Evolutionary conservation across 2,113 vertebrate species (phyloP).

Genomic region (Cyphomyrus discorhynchus): DNA sequence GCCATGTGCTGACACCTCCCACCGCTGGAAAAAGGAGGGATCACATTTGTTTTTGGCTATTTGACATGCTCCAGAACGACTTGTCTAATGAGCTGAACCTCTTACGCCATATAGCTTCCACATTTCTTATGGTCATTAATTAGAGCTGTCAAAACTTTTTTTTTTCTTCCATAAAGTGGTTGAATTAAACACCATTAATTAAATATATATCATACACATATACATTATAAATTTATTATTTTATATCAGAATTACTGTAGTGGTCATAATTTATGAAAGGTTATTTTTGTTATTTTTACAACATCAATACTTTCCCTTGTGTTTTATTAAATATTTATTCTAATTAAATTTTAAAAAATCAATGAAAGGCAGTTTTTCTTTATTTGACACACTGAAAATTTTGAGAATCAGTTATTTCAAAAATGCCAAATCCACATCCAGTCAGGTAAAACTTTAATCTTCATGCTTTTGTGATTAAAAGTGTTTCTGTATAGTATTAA

Average conservation of each 20-base stretch:
- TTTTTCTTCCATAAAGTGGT: slow-evolving; percentile 62
- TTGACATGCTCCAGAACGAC: slow-evolving; percentile 59
- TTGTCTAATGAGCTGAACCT: slow-evolving; percentile 63
- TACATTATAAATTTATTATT: background rate
- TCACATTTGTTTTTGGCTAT: slow-evolving; percentile 42
- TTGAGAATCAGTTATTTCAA: background rate
- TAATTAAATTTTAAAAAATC: background rate
- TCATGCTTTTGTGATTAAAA: background rate
- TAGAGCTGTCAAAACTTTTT: slow-evolving; percentile 71
- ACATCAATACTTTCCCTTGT: background rate
- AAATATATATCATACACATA: slow-evolving; percentile 60
- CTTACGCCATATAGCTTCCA: slow-evolving; percentile 41
- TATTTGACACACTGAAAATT: background rate
- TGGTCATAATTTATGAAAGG: slow-evolving; percentile 45
- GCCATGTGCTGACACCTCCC: slow-evolving; percentile 40
- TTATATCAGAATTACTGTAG: slow-evolving; percentile 61
- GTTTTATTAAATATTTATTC: background rate
- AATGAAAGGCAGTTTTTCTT: background rate
- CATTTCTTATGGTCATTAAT: slow-evolving; percentile 59
- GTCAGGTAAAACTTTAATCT: background rate
- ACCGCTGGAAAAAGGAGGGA: slow-evolving; percentile 26
- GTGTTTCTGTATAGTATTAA: background rate
- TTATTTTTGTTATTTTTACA: slow-evolving; percentile 41
- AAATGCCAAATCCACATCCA: slow-evolving; percentile 18
- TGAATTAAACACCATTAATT: slow-evolving; percentile 70